Evolutionary conservation across 2,113 vertebrate species (phyloP).

Genomic region (Odontophorus gujanensis): DNA sequence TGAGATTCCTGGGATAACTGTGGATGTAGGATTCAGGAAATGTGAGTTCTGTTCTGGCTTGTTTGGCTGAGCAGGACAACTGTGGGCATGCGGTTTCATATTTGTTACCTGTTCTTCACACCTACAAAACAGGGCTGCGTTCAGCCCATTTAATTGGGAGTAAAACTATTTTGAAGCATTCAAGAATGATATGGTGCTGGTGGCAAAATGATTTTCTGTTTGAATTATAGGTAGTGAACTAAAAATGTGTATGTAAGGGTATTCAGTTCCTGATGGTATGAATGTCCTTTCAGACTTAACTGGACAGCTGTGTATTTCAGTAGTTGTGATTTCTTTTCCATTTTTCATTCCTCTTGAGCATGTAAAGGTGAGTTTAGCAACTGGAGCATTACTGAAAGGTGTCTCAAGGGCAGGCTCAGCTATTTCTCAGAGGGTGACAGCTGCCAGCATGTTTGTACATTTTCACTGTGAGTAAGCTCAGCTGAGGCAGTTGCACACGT

Average conservation of each 20-base stretch:
- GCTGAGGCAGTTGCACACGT: neutral
- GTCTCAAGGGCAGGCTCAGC: accelerated
- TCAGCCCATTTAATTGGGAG: no score
- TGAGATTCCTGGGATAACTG: neutral
- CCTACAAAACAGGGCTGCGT: neutral
- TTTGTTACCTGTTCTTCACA: neutral
- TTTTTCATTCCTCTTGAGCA: neutral
- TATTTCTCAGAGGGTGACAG: neutral
- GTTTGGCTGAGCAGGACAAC: neutral
- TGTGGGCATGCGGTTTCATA: neutral
- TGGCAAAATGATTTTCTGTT: neutral
- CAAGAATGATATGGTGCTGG: neutral
- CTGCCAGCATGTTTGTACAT: accelerated
- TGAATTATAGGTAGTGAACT: neutral
- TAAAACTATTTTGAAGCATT: neutral
- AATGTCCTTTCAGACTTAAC: neutral
- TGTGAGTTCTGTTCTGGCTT: neutral
- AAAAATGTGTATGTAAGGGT: neutral
- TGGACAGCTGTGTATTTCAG: neutral
- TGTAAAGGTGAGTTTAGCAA: neutral
- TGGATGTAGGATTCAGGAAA: neutral
- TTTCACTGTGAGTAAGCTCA: neutral
- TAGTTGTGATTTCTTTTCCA: neutral
- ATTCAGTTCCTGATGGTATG: neutral
- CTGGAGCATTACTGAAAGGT: neutral